phyloP scores from a whole-genome alignment of 2,797 vertebrate genomes.

The Lagorchestes hirsutus region DNA sequence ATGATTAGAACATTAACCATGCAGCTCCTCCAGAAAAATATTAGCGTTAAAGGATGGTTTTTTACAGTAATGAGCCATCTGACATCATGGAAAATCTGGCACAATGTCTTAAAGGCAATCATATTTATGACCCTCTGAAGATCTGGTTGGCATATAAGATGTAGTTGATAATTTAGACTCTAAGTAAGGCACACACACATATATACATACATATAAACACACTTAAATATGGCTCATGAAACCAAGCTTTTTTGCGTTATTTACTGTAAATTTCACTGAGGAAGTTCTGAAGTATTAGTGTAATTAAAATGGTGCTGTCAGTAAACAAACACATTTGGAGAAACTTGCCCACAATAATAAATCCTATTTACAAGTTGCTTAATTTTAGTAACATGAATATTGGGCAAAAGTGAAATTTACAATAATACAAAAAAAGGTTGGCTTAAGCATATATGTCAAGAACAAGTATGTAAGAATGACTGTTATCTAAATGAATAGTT shows the following conservation, averaged over 20 bases:
- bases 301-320: neutral
- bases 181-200: neutral
- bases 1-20: neutral
- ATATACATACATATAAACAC: neutral
- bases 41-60: neutral
- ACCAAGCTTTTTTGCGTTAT: neutral
- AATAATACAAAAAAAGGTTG: neutral
- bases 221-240: neutral
- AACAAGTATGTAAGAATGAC: neutral
- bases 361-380: neutral
- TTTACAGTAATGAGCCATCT: neutral
- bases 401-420: neutral
- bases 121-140: neutral
- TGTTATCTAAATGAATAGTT: neutral
- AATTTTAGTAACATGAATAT: neutral
- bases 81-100: neutral
- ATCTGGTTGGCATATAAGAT: neutral
- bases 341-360: neutral
- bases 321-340: neutral
- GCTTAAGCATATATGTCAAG: neutral
- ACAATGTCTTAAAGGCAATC: neutral
- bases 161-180: neutral
- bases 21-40: neutral
- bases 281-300: neutral
- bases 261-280: neutral